These are phyloP conservation scores for Danio aesculapii DNA, from an alignment of 2,797 vertebrate genomes.

Conservation along the genomic window DNA sequence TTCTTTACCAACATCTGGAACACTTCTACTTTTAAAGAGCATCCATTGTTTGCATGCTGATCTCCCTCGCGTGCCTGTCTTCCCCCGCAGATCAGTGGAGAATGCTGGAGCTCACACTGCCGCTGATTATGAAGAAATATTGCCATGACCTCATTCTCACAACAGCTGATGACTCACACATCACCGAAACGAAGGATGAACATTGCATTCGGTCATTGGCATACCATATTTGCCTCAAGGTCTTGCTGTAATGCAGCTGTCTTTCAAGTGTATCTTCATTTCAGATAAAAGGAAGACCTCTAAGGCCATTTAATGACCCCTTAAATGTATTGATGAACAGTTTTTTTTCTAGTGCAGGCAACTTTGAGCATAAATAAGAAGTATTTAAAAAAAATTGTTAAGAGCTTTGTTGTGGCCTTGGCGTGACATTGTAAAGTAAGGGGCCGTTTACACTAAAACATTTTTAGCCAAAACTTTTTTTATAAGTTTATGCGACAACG, in stretches of 20 bases:
- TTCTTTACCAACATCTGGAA: constrained; percentile 42
- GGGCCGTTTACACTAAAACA: too few species aligned
- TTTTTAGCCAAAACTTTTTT: too few species aligned
- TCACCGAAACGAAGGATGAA: constrained; percentile 31
- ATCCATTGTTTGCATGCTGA: constrained; percentile 44
- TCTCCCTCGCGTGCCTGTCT: constrained; percentile 21
- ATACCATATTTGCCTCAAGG: not conserved
- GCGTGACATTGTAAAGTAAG: not conserved
- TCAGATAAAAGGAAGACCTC: not conserved
- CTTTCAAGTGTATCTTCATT: constrained; percentile 10
- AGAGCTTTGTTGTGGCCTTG: not conserved
- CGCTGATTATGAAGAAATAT: constrained; percentile 40
- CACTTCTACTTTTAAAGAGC: constrained; percentile 23
- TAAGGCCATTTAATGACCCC: not conserved
- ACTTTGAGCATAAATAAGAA: not conserved
- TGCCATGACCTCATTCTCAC: constrained; percentile 41
- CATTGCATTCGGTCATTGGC: constrained; percentile 32
- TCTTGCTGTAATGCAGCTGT: constrained; percentile 16
- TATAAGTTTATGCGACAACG: too few species aligned
- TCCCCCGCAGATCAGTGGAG: constrained; percentile 40
- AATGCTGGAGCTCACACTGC: constrained; percentile 33
- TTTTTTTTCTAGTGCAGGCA: not conserved
- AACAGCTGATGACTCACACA: constrained; percentile 58
- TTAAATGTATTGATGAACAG: not conserved
- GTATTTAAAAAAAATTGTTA: not conserved